Percentiles rank a stretch among this genome's conserved stretches.
These are phyloP conservation scores for Pediacus dermestoides DNA, from an alignment of 2,888 invertebrate genomes.

Conservation along the genomic window DNA sequence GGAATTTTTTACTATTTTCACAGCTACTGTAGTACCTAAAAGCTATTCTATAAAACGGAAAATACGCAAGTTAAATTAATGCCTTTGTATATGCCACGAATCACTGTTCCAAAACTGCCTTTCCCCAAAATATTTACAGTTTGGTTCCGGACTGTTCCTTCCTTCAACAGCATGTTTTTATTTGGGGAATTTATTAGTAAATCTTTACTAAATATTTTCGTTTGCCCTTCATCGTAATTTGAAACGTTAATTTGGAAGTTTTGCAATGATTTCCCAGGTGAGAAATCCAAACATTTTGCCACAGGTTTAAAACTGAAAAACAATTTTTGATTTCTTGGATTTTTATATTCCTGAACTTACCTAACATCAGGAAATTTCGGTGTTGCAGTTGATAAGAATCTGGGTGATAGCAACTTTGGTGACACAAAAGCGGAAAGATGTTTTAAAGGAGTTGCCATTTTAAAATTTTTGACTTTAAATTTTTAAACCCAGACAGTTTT, in stretches of 20 bases:
- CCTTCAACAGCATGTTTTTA: slow-evolving; percentile 34
- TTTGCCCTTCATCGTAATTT: slow-evolving; percentile 7
- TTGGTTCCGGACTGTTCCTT: slow-evolving; percentile 31
- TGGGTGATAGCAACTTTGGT: slow-evolving; percentile 22
- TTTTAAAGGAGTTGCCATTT: slow-evolving; percentile 25
- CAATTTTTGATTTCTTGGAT: slow-evolving; percentile 14
- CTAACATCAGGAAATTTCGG: slow-evolving; percentile 11
- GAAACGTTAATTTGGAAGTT: slow-evolving; percentile 20
- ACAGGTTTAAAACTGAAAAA: slow-evolving; percentile 10
- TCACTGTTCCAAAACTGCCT: slow-evolving; percentile 45
- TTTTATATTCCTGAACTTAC: background rate
- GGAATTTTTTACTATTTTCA: slow-evolving; percentile 38
- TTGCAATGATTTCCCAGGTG: slow-evolving; percentile 9
- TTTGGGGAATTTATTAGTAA: slow-evolving; percentile 34
- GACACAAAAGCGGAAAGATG: slow-evolving; percentile 20
- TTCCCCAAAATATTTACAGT: slow-evolving; percentile 38
- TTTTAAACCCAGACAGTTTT: too few species aligned
- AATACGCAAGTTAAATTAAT: slow-evolving; percentile 9
- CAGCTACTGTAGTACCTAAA: slow-evolving; percentile 39
- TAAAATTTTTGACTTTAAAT: too few species aligned
- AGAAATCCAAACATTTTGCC: slow-evolving; percentile 24
- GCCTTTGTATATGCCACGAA: slow-evolving; percentile 42
- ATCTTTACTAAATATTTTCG: slow-evolving; percentile 13
- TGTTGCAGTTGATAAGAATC: slow-evolving; percentile 15
- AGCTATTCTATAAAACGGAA: slow-evolving; percentile 9